These are phyloP conservation scores for Grapholita molesta DNA, from an alignment of 1,140 invertebrate species.

Conservation along the genomic window DNA sequence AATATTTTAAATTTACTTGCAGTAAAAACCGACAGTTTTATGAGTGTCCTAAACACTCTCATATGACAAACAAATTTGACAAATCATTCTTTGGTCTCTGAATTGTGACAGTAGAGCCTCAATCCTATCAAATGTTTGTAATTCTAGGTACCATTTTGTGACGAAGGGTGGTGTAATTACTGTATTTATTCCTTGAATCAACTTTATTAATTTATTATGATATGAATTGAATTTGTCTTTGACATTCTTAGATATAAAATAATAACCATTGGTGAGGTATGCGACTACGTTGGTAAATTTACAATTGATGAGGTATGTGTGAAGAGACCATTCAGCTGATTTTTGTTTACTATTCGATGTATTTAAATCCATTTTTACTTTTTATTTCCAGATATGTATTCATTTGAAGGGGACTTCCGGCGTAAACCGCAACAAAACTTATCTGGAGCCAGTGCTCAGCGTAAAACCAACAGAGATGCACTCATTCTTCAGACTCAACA, in stretches of 20 bases:
- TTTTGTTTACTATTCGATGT: slow-evolving; percentile 37
- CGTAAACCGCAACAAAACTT: slow-evolving; percentile 93
- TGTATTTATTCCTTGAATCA: slow-evolving; percentile 6
- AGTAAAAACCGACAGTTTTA: not conserved
- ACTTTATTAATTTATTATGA: not conserved
- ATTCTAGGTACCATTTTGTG: slow-evolving; percentile 7
- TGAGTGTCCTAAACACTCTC: not conserved
- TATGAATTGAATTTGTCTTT: not conserved
- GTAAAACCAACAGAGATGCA: slow-evolving; percentile 86
- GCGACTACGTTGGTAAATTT: slow-evolving; percentile 5
- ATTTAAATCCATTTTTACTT: slow-evolving; percentile 15
- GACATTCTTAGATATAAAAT: not conserved
- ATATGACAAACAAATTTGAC: slow-evolving; percentile 9
- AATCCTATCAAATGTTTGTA: slow-evolving; percentile 15
- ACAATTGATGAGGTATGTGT: slow-evolving; percentile 6
- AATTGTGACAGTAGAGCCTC: slow-evolving; percentile 5
- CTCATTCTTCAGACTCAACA: slow-evolving; percentile 88
- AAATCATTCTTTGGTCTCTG: slow-evolving; percentile 8
- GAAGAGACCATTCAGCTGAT: slow-evolving; percentile 40
- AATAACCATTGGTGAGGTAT: not conserved
- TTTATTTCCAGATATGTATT: slow-evolving; percentile 80
- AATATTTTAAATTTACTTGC: too few species aligned
- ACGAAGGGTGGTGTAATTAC: slow-evolving; percentile 3
- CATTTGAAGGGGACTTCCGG: slow-evolving; percentile 95
- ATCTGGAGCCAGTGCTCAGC: slow-evolving; percentile 86